A percentile compares a stretch with the other conserved stretches of the same genome.
Evolutionary conservation across 2,888 invertebrate genomes (phyloP).

Genomic region (Dione vanillae): DNA sequence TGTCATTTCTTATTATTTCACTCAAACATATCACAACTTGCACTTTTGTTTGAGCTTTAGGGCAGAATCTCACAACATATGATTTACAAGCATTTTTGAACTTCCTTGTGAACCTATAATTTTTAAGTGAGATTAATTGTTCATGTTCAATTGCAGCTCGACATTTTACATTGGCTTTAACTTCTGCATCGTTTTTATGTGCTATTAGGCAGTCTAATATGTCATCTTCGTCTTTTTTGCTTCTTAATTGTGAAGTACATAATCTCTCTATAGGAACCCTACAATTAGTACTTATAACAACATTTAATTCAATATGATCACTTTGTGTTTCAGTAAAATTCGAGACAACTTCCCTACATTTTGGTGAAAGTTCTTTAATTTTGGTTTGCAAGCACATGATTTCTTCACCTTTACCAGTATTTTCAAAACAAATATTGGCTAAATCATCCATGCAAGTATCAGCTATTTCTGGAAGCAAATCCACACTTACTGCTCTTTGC

Average conservation of each 20-base stretch:
- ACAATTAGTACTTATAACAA: slow-evolving; percentile 93
- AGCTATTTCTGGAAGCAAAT: slow-evolving; percentile 97
- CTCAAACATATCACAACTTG: slow-evolving; percentile 94
- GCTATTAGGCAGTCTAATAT: slow-evolving; percentile 97
- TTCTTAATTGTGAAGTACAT: slow-evolving; percentile 88
- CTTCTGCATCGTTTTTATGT: slow-evolving; percentile 94
- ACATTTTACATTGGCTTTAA: slow-evolving; percentile 92
- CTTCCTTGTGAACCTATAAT: slow-evolving; percentile 96
- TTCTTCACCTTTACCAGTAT: slow-evolving; percentile 95
- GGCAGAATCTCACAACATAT: slow-evolving; percentile 89
- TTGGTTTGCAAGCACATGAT: slow-evolving; percentile 96
- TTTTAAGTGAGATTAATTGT: slow-evolving; percentile 96
- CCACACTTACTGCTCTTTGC: slow-evolving; percentile 95
- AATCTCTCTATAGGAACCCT: slow-evolving; percentile 90
- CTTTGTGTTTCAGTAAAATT: slow-evolving; percentile 96
- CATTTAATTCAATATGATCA: slow-evolving; percentile 95
- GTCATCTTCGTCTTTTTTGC: slow-evolving; percentile 91
- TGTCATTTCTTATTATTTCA: slow-evolving; percentile 95
- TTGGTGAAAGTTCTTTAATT: slow-evolving; percentile 86
- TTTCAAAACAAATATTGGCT: slow-evolving; percentile 91
- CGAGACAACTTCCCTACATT: slow-evolving; percentile 90
- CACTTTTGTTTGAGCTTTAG: slow-evolving; percentile 88
- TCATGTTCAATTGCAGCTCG: slow-evolving; percentile 98
- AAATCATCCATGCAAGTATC: slow-evolving; percentile 94
- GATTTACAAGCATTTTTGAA: slow-evolving; percentile 97